phyloP scores from a whole-genome alignment of 2,888 invertebrate species.

The Scaptomyza polygonia region DNA sequence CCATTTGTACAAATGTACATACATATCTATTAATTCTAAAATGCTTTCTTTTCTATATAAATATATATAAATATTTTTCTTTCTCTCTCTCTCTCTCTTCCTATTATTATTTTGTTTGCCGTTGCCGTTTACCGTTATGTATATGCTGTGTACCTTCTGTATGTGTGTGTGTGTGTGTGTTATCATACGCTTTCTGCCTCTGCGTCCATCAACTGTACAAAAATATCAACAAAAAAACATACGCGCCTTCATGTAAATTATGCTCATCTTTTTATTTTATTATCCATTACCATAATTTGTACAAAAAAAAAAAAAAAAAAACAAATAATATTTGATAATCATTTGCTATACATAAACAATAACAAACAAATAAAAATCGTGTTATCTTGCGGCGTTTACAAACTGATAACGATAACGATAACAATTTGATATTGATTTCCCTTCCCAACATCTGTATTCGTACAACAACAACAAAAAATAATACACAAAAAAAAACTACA shows the following conservation, averaged over 20 bases:
- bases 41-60: constrained; percentile 52
- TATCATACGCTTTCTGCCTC: constrained; percentile 47
- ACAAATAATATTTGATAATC: background rate
- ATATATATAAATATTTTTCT: constrained; percentile 19
- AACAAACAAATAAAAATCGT: constrained; percentile 23
- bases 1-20: background rate
- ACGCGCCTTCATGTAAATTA: constrained; percentile 42
- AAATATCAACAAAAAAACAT: constrained; percentile 11
- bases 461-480: constrained; percentile 13
- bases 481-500: background rate
- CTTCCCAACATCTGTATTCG: constrained; percentile 29
- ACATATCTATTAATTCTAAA: constrained; percentile 53
- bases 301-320: constrained; percentile 24
- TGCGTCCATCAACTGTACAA: constrained; percentile 46
- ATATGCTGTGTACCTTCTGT: constrained; percentile 36
- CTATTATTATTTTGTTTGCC: constrained; percentile 40
- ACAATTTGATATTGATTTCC: constrained; percentile 48
- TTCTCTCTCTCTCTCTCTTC: constrained; percentile 19
- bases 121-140: constrained; percentile 54
- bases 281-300: constrained; percentile 25
- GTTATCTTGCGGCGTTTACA: constrained; percentile 31
- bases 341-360: constrained; percentile 1
- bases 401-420: constrained; percentile 56
- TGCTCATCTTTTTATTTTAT: constrained; percentile 20
- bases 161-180: constrained; percentile 1